Conservation (phyloP, 2,888 invertebrate species). For the Microplitis manilae region DNA sequence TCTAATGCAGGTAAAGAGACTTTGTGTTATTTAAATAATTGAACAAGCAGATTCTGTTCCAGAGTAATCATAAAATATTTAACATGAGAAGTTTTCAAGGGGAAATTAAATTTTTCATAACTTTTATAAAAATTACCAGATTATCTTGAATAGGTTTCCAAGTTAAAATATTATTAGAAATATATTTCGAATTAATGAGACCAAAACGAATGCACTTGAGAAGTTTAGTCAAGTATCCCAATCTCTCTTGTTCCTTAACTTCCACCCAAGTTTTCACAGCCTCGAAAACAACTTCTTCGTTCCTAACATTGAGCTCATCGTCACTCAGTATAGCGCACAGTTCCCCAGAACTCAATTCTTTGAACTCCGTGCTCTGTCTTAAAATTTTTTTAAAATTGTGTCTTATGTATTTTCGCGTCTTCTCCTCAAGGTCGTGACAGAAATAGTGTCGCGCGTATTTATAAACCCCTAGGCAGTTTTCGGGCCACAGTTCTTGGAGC, state of each 20-base stretch:
- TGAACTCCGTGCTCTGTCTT: constrained; percentile 78
- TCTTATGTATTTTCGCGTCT: constrained; percentile 75
- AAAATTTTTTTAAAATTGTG: constrained; percentile 77
- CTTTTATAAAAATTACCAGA: constrained; percentile 67
- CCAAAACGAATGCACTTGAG: constrained; percentile 80
- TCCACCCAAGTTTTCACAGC: constrained; percentile 82
- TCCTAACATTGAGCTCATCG: constrained; percentile 81
- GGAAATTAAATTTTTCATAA: no score
- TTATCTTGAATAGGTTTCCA: constrained; percentile 75
- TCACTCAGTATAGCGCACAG: constrained; percentile 78
- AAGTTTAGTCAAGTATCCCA: constrained; percentile 75
- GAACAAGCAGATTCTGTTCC: no score
- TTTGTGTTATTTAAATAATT: no score
- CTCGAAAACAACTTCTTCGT: constrained; percentile 83
- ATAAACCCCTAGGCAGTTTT: constrained; percentile 81
- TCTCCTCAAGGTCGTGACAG: constrained; percentile 79
- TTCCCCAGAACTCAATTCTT: constrained; percentile 76
- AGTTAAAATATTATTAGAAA: constrained; percentile 74
- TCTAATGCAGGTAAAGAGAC: no score
- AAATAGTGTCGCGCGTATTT: constrained; percentile 81
- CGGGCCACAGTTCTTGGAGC: constrained; percentile 76
- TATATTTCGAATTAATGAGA: constrained; percentile 76
- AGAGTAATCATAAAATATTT: no score
- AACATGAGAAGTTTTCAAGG: no score
- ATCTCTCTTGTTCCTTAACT: constrained; percentile 74